These are phyloP conservation scores for Polyploca ridens DNA, from an alignment of 2,888 invertebrate genomes.

Conservation along the genomic window DNA sequence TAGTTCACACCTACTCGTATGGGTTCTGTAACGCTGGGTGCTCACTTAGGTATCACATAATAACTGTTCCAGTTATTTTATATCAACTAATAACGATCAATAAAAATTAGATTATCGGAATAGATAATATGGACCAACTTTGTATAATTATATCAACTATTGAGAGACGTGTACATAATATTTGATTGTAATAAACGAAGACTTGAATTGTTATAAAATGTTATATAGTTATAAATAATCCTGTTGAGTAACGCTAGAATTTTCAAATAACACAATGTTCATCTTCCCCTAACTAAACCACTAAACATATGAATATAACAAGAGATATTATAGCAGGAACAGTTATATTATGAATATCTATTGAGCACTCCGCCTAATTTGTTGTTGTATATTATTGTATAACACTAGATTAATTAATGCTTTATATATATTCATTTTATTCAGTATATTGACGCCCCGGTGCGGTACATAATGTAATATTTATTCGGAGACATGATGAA, in stretches of 20 bases:
- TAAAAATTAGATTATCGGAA: not conserved
- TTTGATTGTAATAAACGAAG: not conserved
- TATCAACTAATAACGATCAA: not conserved
- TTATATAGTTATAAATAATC: not conserved
- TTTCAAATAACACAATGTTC: not conserved
- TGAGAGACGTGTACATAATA: not conserved
- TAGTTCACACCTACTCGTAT: slow-evolving; percentile 40
- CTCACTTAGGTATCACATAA: not conserved
- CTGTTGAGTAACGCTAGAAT: not conserved
- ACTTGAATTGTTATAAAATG: slow-evolving; percentile 3
- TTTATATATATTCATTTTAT: slow-evolving; percentile 53
- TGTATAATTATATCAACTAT: not conserved
- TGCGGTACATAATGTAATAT: slow-evolving; percentile 23
- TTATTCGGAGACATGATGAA: slow-evolving; percentile 1
- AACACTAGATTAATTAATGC: slow-evolving; percentile 60
- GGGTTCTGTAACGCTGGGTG: slow-evolving; percentile 30
- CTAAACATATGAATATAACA: not conserved
- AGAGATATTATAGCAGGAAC: not conserved
- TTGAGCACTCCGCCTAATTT: slow-evolving; percentile 24
- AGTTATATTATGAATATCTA: not conserved
- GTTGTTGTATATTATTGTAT: slow-evolving; percentile 64
- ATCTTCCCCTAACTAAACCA: too few relatives aligned
- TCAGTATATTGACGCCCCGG: slow-evolving; percentile 33
- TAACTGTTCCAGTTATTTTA: not conserved
- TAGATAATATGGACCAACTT: not conserved